Evolutionary conservation across 1,140 invertebrate species (phyloP).

Genomic region (Kradibia gibbosae): DNA sequence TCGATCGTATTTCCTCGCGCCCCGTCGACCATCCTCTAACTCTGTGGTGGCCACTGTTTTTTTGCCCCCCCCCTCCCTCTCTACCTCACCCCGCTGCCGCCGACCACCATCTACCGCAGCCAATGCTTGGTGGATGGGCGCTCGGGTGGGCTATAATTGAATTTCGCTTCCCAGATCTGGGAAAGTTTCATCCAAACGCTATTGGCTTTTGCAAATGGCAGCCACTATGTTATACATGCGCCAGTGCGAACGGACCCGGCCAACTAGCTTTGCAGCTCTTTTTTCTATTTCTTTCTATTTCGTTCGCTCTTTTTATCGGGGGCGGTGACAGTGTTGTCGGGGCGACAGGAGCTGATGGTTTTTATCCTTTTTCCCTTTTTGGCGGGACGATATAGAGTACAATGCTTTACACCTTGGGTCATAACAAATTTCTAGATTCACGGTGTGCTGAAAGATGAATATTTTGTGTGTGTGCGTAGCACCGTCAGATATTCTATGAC

Average conservation of each 20-base stretch:
- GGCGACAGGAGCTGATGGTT: no score
- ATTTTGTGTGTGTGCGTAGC: neutral
- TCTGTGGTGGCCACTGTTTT: no score
- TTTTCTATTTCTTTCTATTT: slow-evolving; percentile 7
- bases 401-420: slow-evolving; percentile 17
- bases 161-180: slow-evolving; percentile 47
- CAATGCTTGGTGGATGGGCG: neutral
- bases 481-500: slow-evolving; percentile 4
- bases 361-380: slow-evolving; percentile 11
- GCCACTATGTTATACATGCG: slow-evolving; percentile 31
- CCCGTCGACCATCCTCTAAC: neutral
- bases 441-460: neutral
- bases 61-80: slow-evolving; percentile 3
- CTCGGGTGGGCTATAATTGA: slow-evolving; percentile 39
- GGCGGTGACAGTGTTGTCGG: neutral
- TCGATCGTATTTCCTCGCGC: slow-evolving; percentile 39
- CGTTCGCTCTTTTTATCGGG: slow-evolving; percentile 2
- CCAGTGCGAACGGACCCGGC: neutral
- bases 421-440: slow-evolving; percentile 16
- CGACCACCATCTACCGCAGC: no score
- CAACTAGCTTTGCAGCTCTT: slow-evolving; percentile 10
- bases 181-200: slow-evolving; percentile 46
- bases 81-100: neutral
- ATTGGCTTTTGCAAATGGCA: slow-evolving; percentile 48
- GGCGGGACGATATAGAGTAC: neutral